A percentile compares a stretch with the other conserved stretches of the same genome.
These are phyloP conservation scores for Coenonympha glycerion DNA, from an alignment of 2,888 invertebrate species.

Conservation along the genomic window DNA sequence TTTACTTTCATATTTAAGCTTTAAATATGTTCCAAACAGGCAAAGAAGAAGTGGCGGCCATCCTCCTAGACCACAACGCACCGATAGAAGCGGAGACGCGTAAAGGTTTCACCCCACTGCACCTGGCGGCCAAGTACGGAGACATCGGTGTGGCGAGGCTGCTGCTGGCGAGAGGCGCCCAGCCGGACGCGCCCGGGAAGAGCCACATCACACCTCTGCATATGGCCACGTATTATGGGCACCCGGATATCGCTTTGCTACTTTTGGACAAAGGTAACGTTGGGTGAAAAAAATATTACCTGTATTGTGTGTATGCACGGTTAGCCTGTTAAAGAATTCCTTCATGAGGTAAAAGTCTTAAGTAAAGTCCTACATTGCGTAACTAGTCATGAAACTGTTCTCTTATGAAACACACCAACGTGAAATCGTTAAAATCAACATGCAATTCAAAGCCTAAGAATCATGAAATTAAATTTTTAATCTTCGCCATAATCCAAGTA, in stretches of 20 bases:
- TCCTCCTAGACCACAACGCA: slow-evolving; percentile 93
- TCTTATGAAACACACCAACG: too few species aligned
- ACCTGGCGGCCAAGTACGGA: slow-evolving; percentile 98
- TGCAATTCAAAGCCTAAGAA: too few species aligned
- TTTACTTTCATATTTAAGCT: too few species aligned
- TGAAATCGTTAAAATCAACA: background rate
- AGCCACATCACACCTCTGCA: slow-evolving; percentile 97
- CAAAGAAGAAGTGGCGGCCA: slow-evolving; percentile 91
- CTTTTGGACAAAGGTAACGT: slow-evolving; percentile 91
- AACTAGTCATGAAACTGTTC: too few species aligned
- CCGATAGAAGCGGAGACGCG: slow-evolving; percentile 94
- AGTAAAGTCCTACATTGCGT: too few species aligned
- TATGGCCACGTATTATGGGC: slow-evolving; percentile 98
- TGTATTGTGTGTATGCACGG: too few species aligned
- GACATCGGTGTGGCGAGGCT: slow-evolving; percentile 91
- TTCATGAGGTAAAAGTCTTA: too few species aligned
- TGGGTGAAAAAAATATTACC: too few species aligned
- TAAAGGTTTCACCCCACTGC: slow-evolving; percentile 97
- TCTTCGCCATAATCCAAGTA: too few species aligned
- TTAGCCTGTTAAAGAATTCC: too few species aligned
- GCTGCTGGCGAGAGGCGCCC: slow-evolving; percentile 90
- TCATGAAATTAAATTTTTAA: too few species aligned
- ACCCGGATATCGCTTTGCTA: slow-evolving; percentile 91
- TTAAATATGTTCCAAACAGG: slow-evolving; percentile 38
- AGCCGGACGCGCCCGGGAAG: slow-evolving; percentile 91